Evolutionary conservation across 2,797 vertebrate species (phyloP).

Genomic region (Pygocentrus nattereri): DNA sequence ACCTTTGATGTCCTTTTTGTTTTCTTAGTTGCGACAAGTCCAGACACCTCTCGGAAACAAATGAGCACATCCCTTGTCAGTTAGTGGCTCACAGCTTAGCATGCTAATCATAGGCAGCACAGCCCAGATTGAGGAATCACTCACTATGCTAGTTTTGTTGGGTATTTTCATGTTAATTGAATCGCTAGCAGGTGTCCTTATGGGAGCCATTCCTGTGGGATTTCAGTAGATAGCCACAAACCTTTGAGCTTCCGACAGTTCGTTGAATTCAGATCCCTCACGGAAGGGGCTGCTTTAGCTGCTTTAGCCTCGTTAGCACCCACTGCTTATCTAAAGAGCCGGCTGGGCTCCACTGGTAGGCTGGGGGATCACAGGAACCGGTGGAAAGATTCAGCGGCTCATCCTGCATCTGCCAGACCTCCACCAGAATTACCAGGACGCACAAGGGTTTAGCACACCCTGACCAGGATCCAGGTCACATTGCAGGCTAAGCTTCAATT

Average conservation of each 20-base stretch:
- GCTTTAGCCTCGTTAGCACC: slow-evolving; percentile 58
- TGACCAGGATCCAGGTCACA: slow-evolving; percentile 43
- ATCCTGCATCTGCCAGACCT: slow-evolving; percentile 33
- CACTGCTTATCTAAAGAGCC: slow-evolving; percentile 36
- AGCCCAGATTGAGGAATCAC: background rate
- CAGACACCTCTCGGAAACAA: slow-evolving; percentile 26
- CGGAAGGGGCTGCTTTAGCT: slow-evolving; percentile 50
- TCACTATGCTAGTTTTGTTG: slow-evolving; percentile 1
- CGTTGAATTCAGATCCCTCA: slow-evolving; percentile 24
- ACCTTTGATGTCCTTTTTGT: slow-evolving; percentile 53
- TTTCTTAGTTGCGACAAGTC: slow-evolving; percentile 29
- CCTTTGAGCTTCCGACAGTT: slow-evolving; percentile 12
- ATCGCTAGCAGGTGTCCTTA: slow-evolving; percentile 25
- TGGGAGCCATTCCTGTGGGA: slow-evolving; percentile 25
- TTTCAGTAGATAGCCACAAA: slow-evolving; percentile 24
- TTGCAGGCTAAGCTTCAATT: slow-evolving; percentile 35
- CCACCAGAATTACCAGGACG: slow-evolving; percentile 36
- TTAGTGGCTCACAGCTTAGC: slow-evolving; percentile 3
- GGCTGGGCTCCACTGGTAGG: background rate
- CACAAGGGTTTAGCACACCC: slow-evolving; percentile 43
- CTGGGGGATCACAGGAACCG: slow-evolving; percentile 40
- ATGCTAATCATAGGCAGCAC: slow-evolving; percentile 19
- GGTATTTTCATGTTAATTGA: slow-evolving; percentile 32
- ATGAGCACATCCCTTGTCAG: background rate
- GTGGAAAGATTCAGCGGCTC: slow-evolving; percentile 42